These are phyloP conservation scores for Forbesichthys papilliferus DNA, from an alignment of 2,113 vertebrate genomes.

Conservation along the genomic window DNA sequence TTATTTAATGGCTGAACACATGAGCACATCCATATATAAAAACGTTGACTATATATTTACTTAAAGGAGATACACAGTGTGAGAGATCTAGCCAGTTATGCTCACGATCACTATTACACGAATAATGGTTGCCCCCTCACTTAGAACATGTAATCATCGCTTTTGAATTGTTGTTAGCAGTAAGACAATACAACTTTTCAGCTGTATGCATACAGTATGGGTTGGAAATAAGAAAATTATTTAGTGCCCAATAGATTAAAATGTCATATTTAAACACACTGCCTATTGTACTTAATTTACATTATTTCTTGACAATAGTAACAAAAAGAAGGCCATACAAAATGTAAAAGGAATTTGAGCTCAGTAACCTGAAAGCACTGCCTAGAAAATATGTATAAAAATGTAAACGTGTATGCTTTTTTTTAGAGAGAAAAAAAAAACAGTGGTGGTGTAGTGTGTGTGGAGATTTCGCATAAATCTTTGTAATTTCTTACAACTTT, in stretches of 20 bases:
- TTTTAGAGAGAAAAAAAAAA: neutral
- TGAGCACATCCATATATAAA: conserved; percentile 77
- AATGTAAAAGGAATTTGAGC: neutral
- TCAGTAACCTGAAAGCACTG: neutral
- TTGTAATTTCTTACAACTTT: neutral
- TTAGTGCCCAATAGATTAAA: neutral
- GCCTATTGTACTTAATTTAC: neutral
- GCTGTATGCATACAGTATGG: neutral
- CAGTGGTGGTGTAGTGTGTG: neutral
- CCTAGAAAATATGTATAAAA: neutral
- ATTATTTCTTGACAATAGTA: neutral
- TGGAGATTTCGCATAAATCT: neutral
- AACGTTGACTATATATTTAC: conserved; percentile 79
- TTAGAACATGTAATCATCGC: conserved; percentile 35
- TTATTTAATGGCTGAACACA: conserved; percentile 54
- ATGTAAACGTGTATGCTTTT: neutral
- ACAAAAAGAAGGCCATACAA: neutral
- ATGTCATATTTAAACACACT: neutral
- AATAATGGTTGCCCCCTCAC: conserved; percentile 95
- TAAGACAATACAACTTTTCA: neutral
- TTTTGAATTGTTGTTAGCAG: neutral
- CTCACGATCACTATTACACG: conserved; percentile 76
- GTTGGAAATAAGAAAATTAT: neutral
- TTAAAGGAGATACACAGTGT: conserved; percentile 46
- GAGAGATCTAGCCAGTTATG: conserved; percentile 68